These are phyloP conservation scores for Drosophila picticornis DNA, from an alignment of 2,888 invertebrate species.

Conservation along the genomic window DNA sequence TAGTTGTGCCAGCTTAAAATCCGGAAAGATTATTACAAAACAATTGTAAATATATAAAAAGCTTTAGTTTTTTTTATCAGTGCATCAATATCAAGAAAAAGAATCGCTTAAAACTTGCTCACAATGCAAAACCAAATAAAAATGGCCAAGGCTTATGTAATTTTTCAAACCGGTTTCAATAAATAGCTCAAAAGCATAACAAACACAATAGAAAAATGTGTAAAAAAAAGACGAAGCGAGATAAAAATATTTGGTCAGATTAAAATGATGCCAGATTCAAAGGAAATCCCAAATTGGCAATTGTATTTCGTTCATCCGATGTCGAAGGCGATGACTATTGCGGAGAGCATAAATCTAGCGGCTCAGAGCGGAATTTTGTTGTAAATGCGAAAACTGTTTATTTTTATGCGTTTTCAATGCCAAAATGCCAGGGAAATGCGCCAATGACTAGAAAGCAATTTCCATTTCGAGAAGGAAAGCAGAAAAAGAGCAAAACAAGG, in stretches of 20 bases:
- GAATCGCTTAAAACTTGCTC: too few species aligned
- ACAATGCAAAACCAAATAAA: not conserved
- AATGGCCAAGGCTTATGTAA: not conserved
- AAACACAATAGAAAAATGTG: not conserved
- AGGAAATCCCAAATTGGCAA: conserved; percentile 71
- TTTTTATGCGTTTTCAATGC: conserved; percentile 79
- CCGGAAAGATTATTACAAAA: too few species aligned
- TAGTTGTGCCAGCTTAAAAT: too few species aligned
- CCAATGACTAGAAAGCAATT: conserved; percentile 68
- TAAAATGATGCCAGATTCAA: conserved; percentile 23
- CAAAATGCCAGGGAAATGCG: conserved; percentile 28
- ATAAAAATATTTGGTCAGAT: not conserved
- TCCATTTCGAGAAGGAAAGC: conserved; percentile 61
- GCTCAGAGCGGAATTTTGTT: conserved; percentile 63
- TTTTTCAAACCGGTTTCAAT: not conserved
- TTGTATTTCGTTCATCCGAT: conserved; percentile 27
- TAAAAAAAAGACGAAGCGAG: not conserved
- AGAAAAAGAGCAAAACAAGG: conserved; percentile 8
- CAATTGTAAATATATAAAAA: too few species aligned
- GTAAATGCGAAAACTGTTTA: conserved; percentile 79
- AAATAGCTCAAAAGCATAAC: not conserved
- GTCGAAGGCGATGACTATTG: conserved; percentile 15
- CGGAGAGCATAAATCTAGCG: conserved; percentile 57
- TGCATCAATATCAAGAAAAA: too few species aligned
- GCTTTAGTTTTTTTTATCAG: too few species aligned